Base-by-base conservation (phyloP, 2,888 invertebrate genomes). In the Onchidella celtica region DNA sequence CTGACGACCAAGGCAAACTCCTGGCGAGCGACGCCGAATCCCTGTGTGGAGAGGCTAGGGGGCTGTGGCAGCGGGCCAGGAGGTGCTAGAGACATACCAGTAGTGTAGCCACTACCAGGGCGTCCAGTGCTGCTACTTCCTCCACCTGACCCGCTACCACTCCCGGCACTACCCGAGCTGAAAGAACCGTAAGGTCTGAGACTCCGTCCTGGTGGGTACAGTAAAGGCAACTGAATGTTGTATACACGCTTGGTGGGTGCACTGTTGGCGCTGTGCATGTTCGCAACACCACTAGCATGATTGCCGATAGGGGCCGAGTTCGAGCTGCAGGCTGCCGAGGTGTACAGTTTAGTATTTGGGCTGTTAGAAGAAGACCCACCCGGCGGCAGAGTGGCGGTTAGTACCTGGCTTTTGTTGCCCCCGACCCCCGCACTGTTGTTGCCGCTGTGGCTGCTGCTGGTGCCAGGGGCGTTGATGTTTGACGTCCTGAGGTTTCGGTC, bases 81-180 rank as follows among this genome's bases (percentile, higher is more conserved):
- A 38, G 74, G 38, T 17, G 76, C 47, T 55, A 55, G 9, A 1
- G 76, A 55, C n/a, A 63, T n/a, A n/a, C 29, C 6, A 1, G 47
- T 27, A 1, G 24, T 4, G 17, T 11, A 3, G 17, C 27, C 63
- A 63, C 17, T 40, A 55, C 34, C 73, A 61, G 63, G 6, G n/a
- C 24, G 34, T 0, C 11, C 47, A 14, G 17, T 9, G 14, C 32
- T 29, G 1, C 6, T 29, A 32, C 27, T 34, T 17, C 74, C 74
- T 32, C 55, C 32, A 17, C 0, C 4, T 1, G 34, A n/a, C 0
- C 34, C 59, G 1, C n/a, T 29, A 6, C 65, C 40, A 47, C 65
- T 27, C 24, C 17, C 77, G 24, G 66, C 38, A 27, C 77, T 77
- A 36, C 47, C 14, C 6, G 77, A 77, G 21, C 77, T 77, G 68